Evolutionary conservation across 2,113 vertebrate species (phyloP), one percentile per base, ranked within the genome.

Genomic region (Spilogale gracilis): DNA sequence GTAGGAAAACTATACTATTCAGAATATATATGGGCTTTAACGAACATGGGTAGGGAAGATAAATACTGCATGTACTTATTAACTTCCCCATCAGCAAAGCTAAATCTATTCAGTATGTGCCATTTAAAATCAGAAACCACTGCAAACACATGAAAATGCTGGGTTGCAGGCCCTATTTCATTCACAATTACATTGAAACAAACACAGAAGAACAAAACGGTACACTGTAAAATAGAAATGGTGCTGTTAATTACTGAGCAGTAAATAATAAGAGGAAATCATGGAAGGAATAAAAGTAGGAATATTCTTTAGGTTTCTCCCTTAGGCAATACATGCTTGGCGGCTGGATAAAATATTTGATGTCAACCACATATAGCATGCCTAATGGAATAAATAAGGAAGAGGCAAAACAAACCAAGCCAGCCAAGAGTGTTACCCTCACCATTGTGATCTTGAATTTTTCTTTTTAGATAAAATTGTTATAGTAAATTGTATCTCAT

Each of bases 151-250:
- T 80, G 67, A 83, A 96, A 98, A 43, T 50, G 3, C 80, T 50
- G 74, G 95, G 23, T 71, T 27, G 50, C 2, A 21, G 85, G 48
- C 0, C 1, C 32, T 1, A 81, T 89, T 95, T 96, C 91, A 86
- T 89, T 95, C 54, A 54, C 13, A 92, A 93, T 94, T 96, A 56
- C 23, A 56, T 81, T 92, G 78, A 81, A 98, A 94, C 67, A 85
- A 52, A 90, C 69, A 67, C 58, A 54, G 58, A 80, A 94, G 13
- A 38, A 54, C 32, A 91, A 61, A 91, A 87, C 25, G 3, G 43
- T 27, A 74, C 60, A 67, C 20, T 78, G n/a, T 54, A 79, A 91
- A 96, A 61, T 2, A 88, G 76, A 88, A 69, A 71, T 0, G 0
- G 12, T 54, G 21, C 18, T 63, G n/a, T 93, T 96, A 91, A 95